phyloP scores from a whole-genome alignment of 2,888 invertebrate species.

The Sceliomorpha sp. region DNA sequence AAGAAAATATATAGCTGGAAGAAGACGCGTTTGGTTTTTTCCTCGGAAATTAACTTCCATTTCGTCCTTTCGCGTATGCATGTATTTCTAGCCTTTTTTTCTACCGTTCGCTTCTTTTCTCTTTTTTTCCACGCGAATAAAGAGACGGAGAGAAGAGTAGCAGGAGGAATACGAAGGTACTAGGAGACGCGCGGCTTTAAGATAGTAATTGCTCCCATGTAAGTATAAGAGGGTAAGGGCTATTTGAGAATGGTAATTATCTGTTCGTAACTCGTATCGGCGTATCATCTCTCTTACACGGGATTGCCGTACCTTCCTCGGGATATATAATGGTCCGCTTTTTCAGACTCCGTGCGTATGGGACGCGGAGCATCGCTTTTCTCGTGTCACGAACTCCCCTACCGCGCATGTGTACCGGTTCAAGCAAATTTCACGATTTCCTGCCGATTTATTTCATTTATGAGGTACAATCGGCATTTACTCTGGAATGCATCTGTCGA shows the following conservation, averaged over 20 bases:
- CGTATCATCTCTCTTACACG: slow-evolving; percentile 55
- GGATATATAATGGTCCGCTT: slow-evolving; percentile 59
- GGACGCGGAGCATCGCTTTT: slow-evolving; percentile 50
- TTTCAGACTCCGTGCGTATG: slow-evolving; percentile 45
- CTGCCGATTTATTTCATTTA: no score
- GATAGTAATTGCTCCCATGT: slow-evolving; percentile 62
- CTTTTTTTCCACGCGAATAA: slow-evolving; percentile 22
- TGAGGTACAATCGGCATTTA: no score
- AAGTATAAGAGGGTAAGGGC: slow-evolving; percentile 59
- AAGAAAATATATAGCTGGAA: no score
- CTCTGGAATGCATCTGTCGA: no score
- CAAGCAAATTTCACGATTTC: no score
- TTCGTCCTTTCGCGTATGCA: no score
- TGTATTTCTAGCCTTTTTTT: slow-evolving; percentile 22
- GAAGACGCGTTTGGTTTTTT: no score
- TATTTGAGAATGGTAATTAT: slow-evolving; percentile 63
- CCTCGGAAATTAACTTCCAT: no score
- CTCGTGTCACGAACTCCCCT: slow-evolving; percentile 59
- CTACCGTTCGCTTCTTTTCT: no score
- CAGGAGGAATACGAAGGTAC: slow-evolving; percentile 50
- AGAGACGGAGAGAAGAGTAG: slow-evolving; percentile 34
- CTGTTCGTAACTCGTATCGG: slow-evolving; percentile 60
- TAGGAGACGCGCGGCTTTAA: slow-evolving; percentile 52
- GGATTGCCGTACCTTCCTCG: slow-evolving; percentile 54
- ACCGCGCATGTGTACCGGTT: no score